These are phyloP conservation scores for Catharus bicknelli DNA, from an alignment of 2,113 vertebrate genomes.

Conservation along the genomic window DNA sequence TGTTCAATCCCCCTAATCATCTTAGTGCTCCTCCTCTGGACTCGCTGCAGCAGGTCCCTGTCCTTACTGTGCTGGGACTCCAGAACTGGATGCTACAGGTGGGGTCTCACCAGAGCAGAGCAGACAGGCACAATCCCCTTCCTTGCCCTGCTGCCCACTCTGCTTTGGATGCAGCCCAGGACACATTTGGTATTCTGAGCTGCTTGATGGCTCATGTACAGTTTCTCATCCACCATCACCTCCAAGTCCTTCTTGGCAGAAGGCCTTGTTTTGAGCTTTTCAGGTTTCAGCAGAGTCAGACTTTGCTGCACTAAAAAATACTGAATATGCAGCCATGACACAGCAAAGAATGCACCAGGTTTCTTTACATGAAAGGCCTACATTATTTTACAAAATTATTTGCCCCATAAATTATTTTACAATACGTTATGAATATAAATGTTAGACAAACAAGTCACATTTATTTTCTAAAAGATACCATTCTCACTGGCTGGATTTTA, in stretches of 20 bases:
- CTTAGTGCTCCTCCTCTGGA: background rate
- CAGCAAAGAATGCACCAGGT: background rate
- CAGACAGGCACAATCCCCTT: background rate
- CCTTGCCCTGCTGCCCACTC: background rate
- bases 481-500: background rate
- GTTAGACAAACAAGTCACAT: background rate
- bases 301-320: background rate
- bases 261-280: background rate
- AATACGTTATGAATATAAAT: background rate
- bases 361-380: background rate
- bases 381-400: background rate
- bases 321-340: background rate
- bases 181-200: background rate
- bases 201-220: background rate
- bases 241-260: background rate
- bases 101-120: background rate
- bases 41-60: background rate
- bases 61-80: background rate
- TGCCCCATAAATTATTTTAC: background rate
- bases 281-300: background rate
- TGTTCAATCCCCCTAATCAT: background rate
- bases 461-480: background rate
- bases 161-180: background rate
- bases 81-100: background rate
- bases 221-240: background rate